phyloP scores from a whole-genome alignment of 2,888 invertebrate species.

The Drosophila mulleri region DNA sequence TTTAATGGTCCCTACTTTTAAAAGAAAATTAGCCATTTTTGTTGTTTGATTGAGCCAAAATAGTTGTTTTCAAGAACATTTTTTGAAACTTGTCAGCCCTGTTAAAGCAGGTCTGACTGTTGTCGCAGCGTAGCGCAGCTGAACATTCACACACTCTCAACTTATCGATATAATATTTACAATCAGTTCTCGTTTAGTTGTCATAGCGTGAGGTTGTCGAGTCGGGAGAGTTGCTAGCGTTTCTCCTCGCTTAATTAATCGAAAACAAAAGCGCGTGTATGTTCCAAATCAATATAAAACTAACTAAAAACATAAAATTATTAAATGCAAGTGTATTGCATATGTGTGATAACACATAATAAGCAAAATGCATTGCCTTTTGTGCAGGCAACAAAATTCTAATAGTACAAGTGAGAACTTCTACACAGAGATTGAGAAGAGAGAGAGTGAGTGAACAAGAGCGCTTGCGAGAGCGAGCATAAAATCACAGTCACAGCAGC shows the following conservation, averaged over 20 bases:
- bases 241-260: conserved; percentile 50
- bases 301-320: conserved; percentile 34
- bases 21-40: conserved; percentile 21
- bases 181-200: conserved; percentile 59
- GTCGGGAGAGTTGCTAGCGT: conserved; percentile 11
- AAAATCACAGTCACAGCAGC: conserved; percentile 66
- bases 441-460: conserved; percentile 33
- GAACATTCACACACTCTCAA: conserved; percentile 11
- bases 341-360: conserved; percentile 49
- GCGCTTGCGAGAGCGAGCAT: conserved; percentile 60
- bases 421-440: conserved; percentile 32
- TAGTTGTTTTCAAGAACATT: neutral
- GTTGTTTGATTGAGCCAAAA: conserved; percentile 9
- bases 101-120: conserved; percentile 31
- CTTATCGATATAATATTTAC: conserved; percentile 42
- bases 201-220: conserved; percentile 35
- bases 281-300: conserved; percentile 53
- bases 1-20: conserved; percentile 1
- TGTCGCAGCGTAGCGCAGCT: conserved; percentile 32
- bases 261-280: conserved; percentile 57
- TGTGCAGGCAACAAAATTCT: conserved; percentile 40
- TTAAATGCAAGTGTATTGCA: conserved; percentile 21
- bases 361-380: conserved; percentile 21
- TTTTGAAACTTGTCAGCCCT: conserved; percentile 19
- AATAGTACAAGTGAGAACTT: conserved; percentile 45